Percentiles rank a stretch among this genome's conserved stretches.
phyloP scores from a whole-genome alignment of 1,140 invertebrate species.

The Drosophila seguyi region DNA sequence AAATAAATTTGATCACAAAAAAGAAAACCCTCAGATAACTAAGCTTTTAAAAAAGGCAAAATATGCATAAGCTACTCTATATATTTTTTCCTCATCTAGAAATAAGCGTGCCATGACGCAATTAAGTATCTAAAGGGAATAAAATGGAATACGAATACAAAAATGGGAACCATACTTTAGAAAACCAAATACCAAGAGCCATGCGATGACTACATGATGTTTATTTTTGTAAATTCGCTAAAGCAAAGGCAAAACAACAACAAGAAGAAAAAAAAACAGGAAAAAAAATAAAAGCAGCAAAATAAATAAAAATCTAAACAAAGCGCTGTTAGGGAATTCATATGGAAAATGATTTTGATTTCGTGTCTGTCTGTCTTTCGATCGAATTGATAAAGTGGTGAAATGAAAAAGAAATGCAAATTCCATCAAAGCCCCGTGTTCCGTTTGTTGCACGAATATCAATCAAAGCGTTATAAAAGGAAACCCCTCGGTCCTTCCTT shows the following conservation, averaged over 20 bases:
- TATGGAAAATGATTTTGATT: slow-evolving; percentile 33
- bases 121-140: slow-evolving; percentile 21
- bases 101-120: slow-evolving; percentile 40
- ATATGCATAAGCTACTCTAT: not conserved
- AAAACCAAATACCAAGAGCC: slow-evolving; percentile 20
- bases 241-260: slow-evolving; percentile 8
- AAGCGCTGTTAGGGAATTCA: slow-evolving; percentile 40
- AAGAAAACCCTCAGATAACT: not conserved
- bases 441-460: slow-evolving; percentile 58
- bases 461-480: slow-evolving; percentile 51
- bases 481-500: not conserved
- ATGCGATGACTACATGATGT: slow-evolving; percentile 59
- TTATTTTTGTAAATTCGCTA: slow-evolving; percentile 53
- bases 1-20: not conserved
- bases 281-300: not conserved
- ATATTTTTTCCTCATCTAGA: not conserved
- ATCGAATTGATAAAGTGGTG: slow-evolving; percentile 38
- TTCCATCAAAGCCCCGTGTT: slow-evolving; percentile 47
- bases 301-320: slow-evolving; percentile 50
- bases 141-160: slow-evolving; percentile 11
- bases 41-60: not conserved
- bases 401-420: slow-evolving; percentile 53
- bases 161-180: slow-evolving; percentile 17
- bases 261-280: not conserved
- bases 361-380: slow-evolving; percentile 15